phyloP scores from a whole-genome alignment of 2,113 vertebrate species.

The Dipodomys merriami region DNA sequence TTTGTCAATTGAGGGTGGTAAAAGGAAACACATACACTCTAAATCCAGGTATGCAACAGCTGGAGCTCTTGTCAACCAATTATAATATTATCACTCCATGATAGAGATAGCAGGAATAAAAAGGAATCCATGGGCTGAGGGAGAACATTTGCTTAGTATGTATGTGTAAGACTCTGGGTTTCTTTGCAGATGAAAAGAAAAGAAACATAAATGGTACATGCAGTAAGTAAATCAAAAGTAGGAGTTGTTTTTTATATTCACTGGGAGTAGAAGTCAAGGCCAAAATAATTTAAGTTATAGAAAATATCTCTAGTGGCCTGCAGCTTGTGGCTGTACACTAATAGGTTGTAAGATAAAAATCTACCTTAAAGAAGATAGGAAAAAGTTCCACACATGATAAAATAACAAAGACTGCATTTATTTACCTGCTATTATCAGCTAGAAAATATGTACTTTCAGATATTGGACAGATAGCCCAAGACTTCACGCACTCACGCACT shows the following conservation, averaged over 20 bases:
- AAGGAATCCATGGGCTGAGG: neutral
- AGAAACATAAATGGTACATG: neutral
- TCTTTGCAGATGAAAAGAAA: neutral
- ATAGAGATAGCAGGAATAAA: neutral
- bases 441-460: constrained; percentile 26
- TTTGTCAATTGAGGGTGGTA: no score
- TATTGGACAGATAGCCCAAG: neutral
- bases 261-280: neutral
- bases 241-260: neutral
- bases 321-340: neutral
- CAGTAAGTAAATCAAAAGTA: constrained; percentile 7
- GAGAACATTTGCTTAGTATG: neutral
- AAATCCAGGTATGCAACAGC: neutral
- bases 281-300: neutral
- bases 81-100: neutral
- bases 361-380: neutral
- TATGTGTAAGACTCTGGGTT: neutral
- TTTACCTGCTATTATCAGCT: neutral
- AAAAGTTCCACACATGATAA: neutral
- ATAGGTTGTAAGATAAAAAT: neutral
- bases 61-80: neutral
- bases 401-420: constrained; percentile 10
- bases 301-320: neutral
- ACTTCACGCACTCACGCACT: neutral
- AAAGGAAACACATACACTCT: neutral